phyloP scores from a whole-genome alignment of 2,113 vertebrate genomes.

The Pseudorectes ferrugineus region DNA sequence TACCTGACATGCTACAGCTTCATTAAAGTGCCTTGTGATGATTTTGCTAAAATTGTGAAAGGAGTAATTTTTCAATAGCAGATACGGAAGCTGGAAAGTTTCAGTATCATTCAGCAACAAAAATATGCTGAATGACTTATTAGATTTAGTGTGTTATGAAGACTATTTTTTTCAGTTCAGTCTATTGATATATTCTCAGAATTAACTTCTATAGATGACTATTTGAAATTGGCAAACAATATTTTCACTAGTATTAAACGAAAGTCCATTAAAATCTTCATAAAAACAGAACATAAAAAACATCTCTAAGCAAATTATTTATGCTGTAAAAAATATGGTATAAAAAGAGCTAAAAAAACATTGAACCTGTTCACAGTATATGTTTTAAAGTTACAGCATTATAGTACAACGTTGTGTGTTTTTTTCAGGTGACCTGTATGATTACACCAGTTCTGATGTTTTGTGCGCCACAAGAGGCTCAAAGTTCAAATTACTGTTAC shows the following conservation, averaged over 20 bases:
- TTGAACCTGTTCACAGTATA: conserved; percentile 74
- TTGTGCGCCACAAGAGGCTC: not conserved
- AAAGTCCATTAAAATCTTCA: conserved; percentile 42
- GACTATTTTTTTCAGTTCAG: not conserved
- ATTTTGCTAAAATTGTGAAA: not conserved
- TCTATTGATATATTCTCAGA: conserved; percentile 32
- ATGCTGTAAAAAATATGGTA: conserved; percentile 64
- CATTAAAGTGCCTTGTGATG: conserved; percentile 41
- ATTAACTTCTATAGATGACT: not conserved
- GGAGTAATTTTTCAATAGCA: not conserved
- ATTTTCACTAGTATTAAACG: conserved; percentile 48
- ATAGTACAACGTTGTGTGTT: conserved; percentile 22
- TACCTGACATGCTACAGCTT: conserved; percentile 10
- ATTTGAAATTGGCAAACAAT: conserved; percentile 57
- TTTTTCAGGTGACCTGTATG: conserved; percentile 1
- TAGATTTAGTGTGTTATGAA: conserved; percentile 19
- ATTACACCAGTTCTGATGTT: not conserved
- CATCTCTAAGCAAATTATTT: conserved; percentile 58
- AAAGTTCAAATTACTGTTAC: not conserved
- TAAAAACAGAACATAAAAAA: conserved; percentile 63
- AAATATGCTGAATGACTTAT: not conserved
- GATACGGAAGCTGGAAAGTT: conserved; percentile 1
- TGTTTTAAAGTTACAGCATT: conserved; percentile 69
- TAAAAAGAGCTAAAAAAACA: conserved; percentile 68
- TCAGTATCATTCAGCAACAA: not conserved